Base-by-base conservation (phyloP, 2,113 vertebrate species). In the Corythornis madagascariensis region DNA sequence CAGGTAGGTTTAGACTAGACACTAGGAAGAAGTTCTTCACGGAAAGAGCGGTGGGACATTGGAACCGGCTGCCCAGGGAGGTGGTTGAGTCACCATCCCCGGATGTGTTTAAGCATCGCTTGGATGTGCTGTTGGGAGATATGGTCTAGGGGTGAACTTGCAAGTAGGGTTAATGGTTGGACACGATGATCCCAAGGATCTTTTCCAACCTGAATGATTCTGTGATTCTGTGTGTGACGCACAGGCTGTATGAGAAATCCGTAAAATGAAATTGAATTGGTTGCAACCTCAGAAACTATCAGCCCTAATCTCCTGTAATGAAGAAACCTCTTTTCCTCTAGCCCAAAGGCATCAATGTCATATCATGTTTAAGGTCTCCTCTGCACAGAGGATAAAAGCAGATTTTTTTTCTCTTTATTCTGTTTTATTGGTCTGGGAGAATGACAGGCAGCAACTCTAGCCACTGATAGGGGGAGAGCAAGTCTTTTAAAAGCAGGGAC, bases 401-500 rank as follows among this genome's bases (percentile, higher is more conserved):
- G 11, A 29, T 26, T 26, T 61, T 48, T 76, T 61, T 48, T 56
- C 72, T 76, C 29, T 55, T 33, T 60, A 11, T 70, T 69, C 47
- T 83, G 4, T 89, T 83, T 81, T 38, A 26, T 18, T 86, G 72
- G 11, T 56, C 26, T 74, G 66, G 43, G n/a, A 73, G 70, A 78
- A 48, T 29, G 83, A 65, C 0, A 5, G 38, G 59, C 57, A 79
- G 45, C 33, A 63, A 5, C 25, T 4, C 9, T 13, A 25, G 60
- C 56, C 6, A 4, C 15, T 28, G 47, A 15, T 1, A 0, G 0
- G 29, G 50, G 42, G 17, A 88, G 35, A 55, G 47, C 29, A 45
- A 29, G 31, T n/a, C 67, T 71, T 56, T 74, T 75, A 10, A 71
- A 83, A 86, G 16, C 5, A 55, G 48, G 31, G 52, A n/a, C 22